Evolutionary conservation across 2,888 invertebrate species (phyloP).

Genomic region (Volucella bombylans): DNA sequence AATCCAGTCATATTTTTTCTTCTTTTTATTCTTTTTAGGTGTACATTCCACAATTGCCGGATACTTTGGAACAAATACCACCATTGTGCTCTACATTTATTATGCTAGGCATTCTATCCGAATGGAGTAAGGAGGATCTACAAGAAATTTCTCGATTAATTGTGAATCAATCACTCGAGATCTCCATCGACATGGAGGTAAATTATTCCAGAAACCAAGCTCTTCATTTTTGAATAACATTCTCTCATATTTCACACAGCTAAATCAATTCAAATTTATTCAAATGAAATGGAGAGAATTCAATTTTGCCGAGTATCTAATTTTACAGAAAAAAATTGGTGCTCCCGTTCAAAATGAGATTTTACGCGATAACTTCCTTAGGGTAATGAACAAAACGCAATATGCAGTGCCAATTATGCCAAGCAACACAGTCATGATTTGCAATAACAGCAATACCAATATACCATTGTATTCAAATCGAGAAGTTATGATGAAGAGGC

Average conservation of each 20-base stretch:
- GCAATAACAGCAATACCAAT: constrained; percentile 62
- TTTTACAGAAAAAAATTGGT: constrained; percentile 80
- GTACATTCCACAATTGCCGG: constrained; percentile 79
- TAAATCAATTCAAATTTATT: constrained; percentile 80
- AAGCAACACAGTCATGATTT: constrained; percentile 52
- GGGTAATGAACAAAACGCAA: constrained; percentile 77
- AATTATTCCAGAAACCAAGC: constrained; percentile 45
- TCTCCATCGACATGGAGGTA: constrained; percentile 78
- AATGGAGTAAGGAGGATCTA: constrained; percentile 79
- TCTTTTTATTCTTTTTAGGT: constrained; percentile 75
- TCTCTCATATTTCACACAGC: constrained; percentile 64
- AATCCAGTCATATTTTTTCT: not conserved
- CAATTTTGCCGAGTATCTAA: constrained; percentile 79
- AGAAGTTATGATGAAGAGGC: constrained; percentile 45
- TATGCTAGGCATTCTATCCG: constrained; percentile 79
- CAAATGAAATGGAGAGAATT: constrained; percentile 81
- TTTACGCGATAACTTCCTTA: constrained; percentile 79
- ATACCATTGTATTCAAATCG: constrained; percentile 67
- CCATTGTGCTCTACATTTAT: constrained; percentile 79
- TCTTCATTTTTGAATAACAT: constrained; percentile 21
- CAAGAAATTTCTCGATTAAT: constrained; percentile 78
- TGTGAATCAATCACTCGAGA: constrained; percentile 77
- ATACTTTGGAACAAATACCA: constrained; percentile 78
- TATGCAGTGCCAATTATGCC: constrained; percentile 28
- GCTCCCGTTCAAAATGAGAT: constrained; percentile 79